A percentile compares a stretch with the other conserved stretches of the same genome.
Evolutionary conservation across 2,113 vertebrate genomes (phyloP).

Genomic region (Notiomystis cincta): DNA sequence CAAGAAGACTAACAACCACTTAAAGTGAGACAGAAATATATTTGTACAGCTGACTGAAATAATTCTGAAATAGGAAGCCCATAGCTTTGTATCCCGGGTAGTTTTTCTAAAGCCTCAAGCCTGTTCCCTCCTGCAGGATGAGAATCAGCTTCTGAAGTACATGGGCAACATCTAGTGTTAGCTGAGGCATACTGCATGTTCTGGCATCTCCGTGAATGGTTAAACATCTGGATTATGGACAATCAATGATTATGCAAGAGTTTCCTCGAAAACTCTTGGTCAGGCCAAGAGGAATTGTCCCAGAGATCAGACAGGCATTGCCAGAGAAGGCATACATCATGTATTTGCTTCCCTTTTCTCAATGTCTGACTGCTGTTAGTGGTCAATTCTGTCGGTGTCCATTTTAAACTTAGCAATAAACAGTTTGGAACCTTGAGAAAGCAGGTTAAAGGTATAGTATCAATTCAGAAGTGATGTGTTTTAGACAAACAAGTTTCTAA

Average conservation of each 20-base stretch:
- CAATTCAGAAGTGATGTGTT: background rate
- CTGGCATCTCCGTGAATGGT: rapidly evolving
- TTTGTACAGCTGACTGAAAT: background rate
- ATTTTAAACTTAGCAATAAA: background rate
- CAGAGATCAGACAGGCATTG: background rate
- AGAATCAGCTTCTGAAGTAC: background rate
- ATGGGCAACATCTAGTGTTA: constrained; percentile 30
- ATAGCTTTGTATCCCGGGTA: background rate
- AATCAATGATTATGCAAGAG: background rate
- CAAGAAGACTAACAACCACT: background rate
- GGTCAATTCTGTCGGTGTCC: background rate
- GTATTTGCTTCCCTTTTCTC: background rate
- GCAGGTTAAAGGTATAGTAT: background rate
- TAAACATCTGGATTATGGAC: background rate
- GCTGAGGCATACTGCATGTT: background rate
- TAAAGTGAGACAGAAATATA: background rate
- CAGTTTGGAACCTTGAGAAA: background rate
- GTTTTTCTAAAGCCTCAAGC: background rate
- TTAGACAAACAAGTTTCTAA: background rate
- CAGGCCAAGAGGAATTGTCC: background rate
- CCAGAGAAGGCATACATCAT: background rate
- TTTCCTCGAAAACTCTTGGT: background rate
- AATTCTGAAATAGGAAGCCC: background rate
- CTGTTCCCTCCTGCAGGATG: background rate
- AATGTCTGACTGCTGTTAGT: background rate